Evolutionary conservation across 2,888 invertebrate species (phyloP).

Genomic region (Chrysomela aeneicollis): DNA sequence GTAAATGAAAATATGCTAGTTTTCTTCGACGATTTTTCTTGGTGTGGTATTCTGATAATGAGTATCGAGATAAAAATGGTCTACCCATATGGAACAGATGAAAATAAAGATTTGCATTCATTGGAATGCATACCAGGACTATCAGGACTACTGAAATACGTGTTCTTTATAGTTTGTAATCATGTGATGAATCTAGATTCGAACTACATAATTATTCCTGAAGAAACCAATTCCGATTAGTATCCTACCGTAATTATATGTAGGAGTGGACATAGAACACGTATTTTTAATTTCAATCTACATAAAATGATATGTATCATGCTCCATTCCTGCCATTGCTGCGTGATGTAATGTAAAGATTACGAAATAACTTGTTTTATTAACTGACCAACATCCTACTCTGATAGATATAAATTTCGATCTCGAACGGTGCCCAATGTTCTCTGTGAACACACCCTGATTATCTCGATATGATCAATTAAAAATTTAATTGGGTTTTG

Average conservation of each 20-base stretch:
- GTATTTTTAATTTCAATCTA: conserved; percentile 30
- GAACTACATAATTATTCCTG: neutral
- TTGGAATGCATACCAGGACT: no score
- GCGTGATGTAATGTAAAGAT: conserved; percentile 15
- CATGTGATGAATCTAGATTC: neutral
- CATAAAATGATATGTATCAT: conserved; percentile 26
- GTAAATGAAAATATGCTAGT: no score
- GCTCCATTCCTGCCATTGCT: conserved; percentile 9
- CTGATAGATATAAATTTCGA: conserved; percentile 9
- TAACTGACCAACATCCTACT: conserved; percentile 10
- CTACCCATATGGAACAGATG: no score
- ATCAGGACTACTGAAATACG: no score
- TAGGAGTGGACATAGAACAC: conserved; percentile 17
- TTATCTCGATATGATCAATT: conserved; percentile 28
- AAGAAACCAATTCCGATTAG: neutral
- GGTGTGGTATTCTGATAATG: no score
- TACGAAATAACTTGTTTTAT: conserved; percentile 9
- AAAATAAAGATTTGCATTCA: no score
- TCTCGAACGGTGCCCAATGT: conserved; percentile 12
- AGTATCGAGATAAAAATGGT: no score
- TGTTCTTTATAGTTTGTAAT: no score
- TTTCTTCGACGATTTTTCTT: no score
- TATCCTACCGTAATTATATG: conserved; percentile 21
- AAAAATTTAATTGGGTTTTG: conserved; percentile 30
- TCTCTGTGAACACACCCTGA: conserved; percentile 30